phyloP scores from a whole-genome alignment of 2,797 vertebrate genomes.

The Sphenodon punctatus region DNA sequence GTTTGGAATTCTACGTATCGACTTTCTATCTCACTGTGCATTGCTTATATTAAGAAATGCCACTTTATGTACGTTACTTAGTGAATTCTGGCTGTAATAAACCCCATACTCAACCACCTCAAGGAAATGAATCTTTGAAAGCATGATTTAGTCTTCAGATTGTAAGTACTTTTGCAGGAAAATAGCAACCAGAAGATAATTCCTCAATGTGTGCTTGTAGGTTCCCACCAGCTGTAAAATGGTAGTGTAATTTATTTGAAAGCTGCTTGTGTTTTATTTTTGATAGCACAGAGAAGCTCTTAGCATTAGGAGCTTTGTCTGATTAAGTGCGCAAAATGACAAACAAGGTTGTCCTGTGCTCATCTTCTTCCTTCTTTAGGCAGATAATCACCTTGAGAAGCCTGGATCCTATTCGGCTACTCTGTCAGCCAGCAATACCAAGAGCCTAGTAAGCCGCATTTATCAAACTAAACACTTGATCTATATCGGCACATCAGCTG shows the following conservation, averaged over 20 bases:
- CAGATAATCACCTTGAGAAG: conserved; percentile 85
- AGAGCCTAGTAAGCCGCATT: conserved; percentile 80
- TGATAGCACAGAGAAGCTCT: conserved; percentile 71
- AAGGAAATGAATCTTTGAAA: neutral
- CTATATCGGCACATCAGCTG: conserved; percentile 77
- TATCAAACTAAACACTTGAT: conserved; percentile 88
- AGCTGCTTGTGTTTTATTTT: conserved; percentile 80
- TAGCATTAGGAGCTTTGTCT: conserved; percentile 75
- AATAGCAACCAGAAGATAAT: conserved; percentile 18
- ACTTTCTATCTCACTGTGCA: neutral
- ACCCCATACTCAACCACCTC: neutral
- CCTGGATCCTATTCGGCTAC: conserved; percentile 72
- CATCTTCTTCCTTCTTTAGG: conserved; percentile 85
- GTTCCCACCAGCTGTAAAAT: conserved; percentile 20
- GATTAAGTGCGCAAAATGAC: conserved; percentile 82
- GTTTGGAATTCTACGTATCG: neutral
- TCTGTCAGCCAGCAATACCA: conserved; percentile 65
- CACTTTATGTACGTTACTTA: fast-evolving
- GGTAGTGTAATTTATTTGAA: conserved; percentile 67
- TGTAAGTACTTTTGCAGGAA: conserved; percentile 18
- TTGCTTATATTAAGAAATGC: neutral
- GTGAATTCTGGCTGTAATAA: neutral
- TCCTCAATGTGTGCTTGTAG: neutral
- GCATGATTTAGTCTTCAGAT: neutral
- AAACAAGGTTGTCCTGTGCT: conserved; percentile 78